phyloP scores from a whole-genome alignment of 2,888 invertebrate genomes.

The Mythimna lalbum region DNA sequence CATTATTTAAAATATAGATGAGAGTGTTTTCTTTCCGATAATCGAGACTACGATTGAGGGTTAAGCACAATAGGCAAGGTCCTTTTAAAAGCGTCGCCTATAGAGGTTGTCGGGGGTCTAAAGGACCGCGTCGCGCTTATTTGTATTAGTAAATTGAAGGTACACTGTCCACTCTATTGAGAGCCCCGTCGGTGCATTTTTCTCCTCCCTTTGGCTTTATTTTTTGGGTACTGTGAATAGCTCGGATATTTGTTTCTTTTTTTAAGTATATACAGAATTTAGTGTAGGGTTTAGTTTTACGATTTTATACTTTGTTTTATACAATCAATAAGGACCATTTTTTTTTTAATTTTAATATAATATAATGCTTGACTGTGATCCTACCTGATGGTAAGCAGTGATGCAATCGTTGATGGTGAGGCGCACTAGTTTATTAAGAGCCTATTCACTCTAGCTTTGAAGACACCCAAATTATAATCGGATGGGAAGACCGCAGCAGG shows the following conservation, averaged over 20 bases:
- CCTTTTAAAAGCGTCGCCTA: conserved; percentile 85
- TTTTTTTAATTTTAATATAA: too few relatives aligned
- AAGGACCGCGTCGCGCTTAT: conserved; percentile 81
- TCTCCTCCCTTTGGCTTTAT: conserved; percentile 60
- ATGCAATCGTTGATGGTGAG: too few relatives aligned
- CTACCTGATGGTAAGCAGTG: too few relatives aligned
- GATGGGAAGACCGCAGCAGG: too few relatives aligned
- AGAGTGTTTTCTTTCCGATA: conserved; percentile 90
- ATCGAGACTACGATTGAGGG: conserved; percentile 89
- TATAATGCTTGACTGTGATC: too few relatives aligned
- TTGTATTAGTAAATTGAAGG: conserved; percentile 90
- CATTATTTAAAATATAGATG: conserved; percentile 91
- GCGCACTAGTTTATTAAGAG: too few relatives aligned
- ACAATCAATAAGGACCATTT: background rate
- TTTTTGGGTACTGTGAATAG: conserved; percentile 61
- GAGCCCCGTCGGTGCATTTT: conserved; percentile 70
- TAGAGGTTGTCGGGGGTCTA: conserved; percentile 76
- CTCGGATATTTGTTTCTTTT: conserved; percentile 17
- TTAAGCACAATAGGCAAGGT: conserved; percentile 82
- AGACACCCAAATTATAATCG: too few relatives aligned
- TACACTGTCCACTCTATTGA: conserved; percentile 83
- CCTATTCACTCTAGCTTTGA: too few relatives aligned
- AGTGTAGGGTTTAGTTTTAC: too few relatives aligned
- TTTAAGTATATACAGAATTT: background rate
- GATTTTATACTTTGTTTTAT: too few relatives aligned